These are phyloP conservation scores for Halichondria panicea DNA, from an alignment of 37 sponge, comb jelly and placozoan genomes.

Conservation along the genomic window DNA sequence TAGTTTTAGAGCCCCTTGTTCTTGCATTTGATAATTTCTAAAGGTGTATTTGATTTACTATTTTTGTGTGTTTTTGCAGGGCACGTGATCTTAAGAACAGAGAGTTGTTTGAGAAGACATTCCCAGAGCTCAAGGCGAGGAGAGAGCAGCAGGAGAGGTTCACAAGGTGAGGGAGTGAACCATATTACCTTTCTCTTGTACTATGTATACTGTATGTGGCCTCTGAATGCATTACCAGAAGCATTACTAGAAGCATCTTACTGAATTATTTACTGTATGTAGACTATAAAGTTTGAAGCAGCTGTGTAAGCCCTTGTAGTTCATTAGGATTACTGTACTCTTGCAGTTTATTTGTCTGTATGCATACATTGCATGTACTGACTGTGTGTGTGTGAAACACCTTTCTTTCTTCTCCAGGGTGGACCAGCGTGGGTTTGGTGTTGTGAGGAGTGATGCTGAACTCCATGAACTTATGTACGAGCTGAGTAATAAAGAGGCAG, in stretches of 20 bases:
- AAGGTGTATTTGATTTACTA: neutral
- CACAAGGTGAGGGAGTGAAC: slow-evolving; percentile 34
- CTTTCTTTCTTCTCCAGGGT: slow-evolving; percentile 1
- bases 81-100: slow-evolving; percentile 56
- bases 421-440: slow-evolving; percentile 63
- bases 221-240: neutral
- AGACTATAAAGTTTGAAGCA: neutral
- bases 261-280: neutral
- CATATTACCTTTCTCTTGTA: neutral
- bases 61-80: slow-evolving; percentile 7
- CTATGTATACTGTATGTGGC: neutral
- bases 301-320: no score
- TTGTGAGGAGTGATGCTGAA: slow-evolving; percentile 79
- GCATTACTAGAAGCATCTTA: neutral
- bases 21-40: neutral
- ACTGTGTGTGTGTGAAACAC: no score
- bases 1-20: neutral
- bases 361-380: no score
- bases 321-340: no score
- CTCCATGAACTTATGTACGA: slow-evolving; percentile 66
- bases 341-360: no score
- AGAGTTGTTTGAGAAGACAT: slow-evolving; percentile 79
- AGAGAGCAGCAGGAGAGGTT: slow-evolving; percentile 68
- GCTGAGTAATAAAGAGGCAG: slow-evolving; percentile 74
- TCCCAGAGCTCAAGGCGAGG: slow-evolving; percentile 72